Conservation (phyloP, 2,113 vertebrate genomes). For the Chionomys nivalis region DNA sequence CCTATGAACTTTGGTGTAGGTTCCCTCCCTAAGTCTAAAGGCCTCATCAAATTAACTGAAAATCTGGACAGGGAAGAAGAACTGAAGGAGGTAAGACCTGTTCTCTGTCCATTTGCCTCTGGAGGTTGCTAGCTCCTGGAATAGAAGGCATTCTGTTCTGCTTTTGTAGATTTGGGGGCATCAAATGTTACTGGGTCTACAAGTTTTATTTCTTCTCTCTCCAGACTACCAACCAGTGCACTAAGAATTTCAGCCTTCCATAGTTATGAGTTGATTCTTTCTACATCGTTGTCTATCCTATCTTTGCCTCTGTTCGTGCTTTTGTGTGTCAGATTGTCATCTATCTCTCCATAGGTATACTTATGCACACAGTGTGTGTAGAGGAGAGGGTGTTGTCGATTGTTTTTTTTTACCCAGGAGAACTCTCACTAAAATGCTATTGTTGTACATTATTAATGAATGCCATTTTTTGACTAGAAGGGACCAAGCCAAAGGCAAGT, state of each 20-base stretch:
- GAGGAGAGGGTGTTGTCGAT: background rate
- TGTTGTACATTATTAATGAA: background rate
- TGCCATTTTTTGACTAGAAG: slow-evolving; percentile 28
- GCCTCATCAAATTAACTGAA: background rate
- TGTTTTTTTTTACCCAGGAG: background rate
- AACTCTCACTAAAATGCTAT: background rate
- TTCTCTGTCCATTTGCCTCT: background rate
- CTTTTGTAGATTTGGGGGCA: background rate
- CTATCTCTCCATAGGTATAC: background rate
- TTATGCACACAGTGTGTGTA: background rate
- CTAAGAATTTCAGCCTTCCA: background rate
- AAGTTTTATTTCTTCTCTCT: background rate
- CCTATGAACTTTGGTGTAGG: background rate
- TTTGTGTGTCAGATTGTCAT: background rate
- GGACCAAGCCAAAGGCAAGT: background rate
- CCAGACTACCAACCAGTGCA: background rate
- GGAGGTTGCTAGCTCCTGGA: background rate
- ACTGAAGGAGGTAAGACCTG: background rate
- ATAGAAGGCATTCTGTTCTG: background rate
- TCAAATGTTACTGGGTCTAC: background rate
- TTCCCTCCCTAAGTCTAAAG: background rate
- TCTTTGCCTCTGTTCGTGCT: background rate
- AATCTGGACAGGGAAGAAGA: background rate
- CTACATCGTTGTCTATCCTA: background rate
- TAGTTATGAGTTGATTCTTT: background rate